Conservation (phyloP, 1,140 invertebrate species). For the Dendroctonus valens region DNA sequence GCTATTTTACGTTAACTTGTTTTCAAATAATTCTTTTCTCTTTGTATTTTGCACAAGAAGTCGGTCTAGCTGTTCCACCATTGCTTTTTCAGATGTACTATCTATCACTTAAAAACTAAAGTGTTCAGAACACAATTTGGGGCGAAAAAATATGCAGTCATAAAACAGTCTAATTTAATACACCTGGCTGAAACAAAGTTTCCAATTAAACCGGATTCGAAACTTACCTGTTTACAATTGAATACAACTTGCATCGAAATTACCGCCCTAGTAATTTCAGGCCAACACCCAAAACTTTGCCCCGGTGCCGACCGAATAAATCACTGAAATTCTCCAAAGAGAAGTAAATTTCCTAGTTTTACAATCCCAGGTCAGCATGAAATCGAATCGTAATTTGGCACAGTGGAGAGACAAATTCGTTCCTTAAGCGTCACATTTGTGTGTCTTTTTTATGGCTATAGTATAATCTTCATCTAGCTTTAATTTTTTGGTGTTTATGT, state of each 20-base stretch:
- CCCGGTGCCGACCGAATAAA: constrained; percentile 15
- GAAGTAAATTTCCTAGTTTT: constrained; percentile 32
- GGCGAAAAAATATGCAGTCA: too few species aligned
- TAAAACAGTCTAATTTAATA: too few species aligned
- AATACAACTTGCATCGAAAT: background rate
- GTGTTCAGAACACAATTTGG: too few species aligned
- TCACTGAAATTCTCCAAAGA: constrained; percentile 28
- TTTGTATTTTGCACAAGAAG: too few species aligned
- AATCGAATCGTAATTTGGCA: constrained; percentile 33
- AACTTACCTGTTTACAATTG: background rate
- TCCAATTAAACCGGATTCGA: background rate
- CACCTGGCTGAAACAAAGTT: background rate
- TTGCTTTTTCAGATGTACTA: too few species aligned
- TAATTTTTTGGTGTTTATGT: too few species aligned
- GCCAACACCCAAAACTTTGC: constrained; percentile 7
- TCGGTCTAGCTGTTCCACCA: too few species aligned
- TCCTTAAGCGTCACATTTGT: constrained; percentile 21
- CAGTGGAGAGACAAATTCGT: constrained; percentile 29
- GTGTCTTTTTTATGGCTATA: constrained; percentile 6
- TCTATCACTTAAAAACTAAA: too few species aligned
- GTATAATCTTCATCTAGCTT: too few species aligned
- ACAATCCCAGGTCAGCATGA: constrained; percentile 31
- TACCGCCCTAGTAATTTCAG: constrained; percentile 1
- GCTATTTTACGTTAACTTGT: too few species aligned
- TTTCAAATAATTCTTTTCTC: too few species aligned